A percentile compares a stretch with the other conserved stretches of the same genome.
Conservation (phyloP, 2,888 invertebrate species). For the Xanthia togata region DNA sequence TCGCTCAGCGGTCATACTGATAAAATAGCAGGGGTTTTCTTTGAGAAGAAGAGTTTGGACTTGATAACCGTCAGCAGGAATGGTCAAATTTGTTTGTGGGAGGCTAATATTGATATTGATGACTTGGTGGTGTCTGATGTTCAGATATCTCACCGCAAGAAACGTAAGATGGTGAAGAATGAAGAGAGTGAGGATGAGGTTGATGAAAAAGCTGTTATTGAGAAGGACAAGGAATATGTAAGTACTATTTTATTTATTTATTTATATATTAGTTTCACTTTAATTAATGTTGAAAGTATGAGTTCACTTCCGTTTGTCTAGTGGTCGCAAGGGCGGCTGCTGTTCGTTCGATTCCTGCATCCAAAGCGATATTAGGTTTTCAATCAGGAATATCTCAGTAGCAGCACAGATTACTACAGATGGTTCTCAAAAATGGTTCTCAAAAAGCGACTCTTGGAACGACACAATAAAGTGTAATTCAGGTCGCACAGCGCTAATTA, state of each 20-base stretch:
- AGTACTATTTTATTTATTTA: slow-evolving; percentile 62
- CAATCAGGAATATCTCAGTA: background rate
- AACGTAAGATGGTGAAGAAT: slow-evolving; percentile 79
- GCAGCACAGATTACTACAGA: background rate
- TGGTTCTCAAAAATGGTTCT: too few relatives aligned
- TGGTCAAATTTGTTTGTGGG: slow-evolving; percentile 96
- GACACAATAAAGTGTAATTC: too few relatives aligned
- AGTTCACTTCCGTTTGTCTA: background rate
- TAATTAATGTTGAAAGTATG: background rate
- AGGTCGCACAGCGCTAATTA: too few relatives aligned
- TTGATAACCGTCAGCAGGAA: slow-evolving; percentile 95
- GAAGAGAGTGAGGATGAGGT: slow-evolving; percentile 93
- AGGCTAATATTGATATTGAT: slow-evolving; percentile 93
- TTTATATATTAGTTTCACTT: background rate
- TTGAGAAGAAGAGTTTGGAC: slow-evolving; percentile 96
- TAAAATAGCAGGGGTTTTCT: slow-evolving; percentile 95
- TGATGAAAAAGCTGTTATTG: slow-evolving; percentile 90
- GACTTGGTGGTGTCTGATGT: slow-evolving; percentile 91
- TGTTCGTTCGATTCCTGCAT: background rate
- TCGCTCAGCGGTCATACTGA: slow-evolving; percentile 96
- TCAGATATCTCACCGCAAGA: slow-evolving; percentile 88
- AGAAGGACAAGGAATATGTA: slow-evolving; percentile 89
- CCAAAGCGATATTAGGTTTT: background rate
- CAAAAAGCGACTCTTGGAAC: too few relatives aligned
- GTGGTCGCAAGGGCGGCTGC: background rate